phyloP scores from a whole-genome alignment of 2,113 vertebrate species.

The Phoxinus phoxinus region DNA sequence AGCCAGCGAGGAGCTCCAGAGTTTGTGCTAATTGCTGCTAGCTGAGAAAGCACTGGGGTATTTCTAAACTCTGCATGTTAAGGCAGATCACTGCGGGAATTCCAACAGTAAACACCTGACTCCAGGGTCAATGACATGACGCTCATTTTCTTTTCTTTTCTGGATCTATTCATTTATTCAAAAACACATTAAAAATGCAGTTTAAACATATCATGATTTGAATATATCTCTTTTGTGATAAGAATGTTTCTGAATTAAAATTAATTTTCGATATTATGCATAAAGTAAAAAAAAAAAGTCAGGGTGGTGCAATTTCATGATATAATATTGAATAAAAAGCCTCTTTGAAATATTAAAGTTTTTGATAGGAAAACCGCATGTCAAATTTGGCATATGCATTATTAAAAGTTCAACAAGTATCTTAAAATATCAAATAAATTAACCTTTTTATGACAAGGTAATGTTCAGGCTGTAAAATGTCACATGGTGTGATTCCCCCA shows the following conservation, averaged over 20 bases:
- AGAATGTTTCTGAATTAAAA: not conserved
- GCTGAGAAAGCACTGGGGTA: slow-evolving; percentile 61
- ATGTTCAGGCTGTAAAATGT: not conserved
- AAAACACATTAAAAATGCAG: not conserved
- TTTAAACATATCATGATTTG: not conserved
- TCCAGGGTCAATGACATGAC: not conserved
- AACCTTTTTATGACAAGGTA: not conserved
- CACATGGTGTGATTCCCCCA: not conserved
- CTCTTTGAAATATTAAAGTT: not conserved
- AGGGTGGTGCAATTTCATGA: not conserved
- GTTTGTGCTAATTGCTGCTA: slow-evolving; percentile 62
- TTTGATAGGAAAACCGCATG: not conserved
- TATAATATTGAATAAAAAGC: not conserved
- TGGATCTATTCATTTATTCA: not conserved
- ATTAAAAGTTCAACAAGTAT: not conserved
- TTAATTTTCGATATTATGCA: not conserved
- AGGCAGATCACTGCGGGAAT: slow-evolving; percentile 51
- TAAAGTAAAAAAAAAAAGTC: not conserved
- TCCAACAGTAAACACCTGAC: not conserved
- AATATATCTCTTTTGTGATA: not conserved
- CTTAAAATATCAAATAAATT: not conserved
- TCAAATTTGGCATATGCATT: not conserved
- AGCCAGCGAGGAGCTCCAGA: slow-evolving; percentile 43
- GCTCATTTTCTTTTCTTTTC: not conserved
- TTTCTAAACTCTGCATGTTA: slow-evolving; percentile 54